Evolutionary conservation across 2,888 invertebrate species (phyloP).

Genomic region (Zeuzera pyrina): DNA sequence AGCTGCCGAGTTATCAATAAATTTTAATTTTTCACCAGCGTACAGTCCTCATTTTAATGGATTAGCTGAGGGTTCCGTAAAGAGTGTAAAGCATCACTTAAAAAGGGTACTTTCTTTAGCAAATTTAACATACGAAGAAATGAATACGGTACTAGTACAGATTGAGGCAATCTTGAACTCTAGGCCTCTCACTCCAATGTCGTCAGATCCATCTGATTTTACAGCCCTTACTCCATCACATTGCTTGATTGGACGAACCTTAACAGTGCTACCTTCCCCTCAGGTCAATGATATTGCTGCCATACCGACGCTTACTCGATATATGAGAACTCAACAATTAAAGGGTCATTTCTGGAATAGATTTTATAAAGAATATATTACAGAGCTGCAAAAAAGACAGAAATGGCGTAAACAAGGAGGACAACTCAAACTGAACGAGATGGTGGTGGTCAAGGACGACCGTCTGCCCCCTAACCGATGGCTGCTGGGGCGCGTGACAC

Average conservation of each 20-base stretch:
- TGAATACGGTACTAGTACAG: conserved; percentile 14
- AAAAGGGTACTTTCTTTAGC: conserved; percentile 7
- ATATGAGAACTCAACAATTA: not conserved
- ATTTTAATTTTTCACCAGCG: conserved; percentile 14
- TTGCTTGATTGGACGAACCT: conserved; percentile 11
- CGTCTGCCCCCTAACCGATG: conserved; percentile 8
- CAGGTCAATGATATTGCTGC: conserved; percentile 1
- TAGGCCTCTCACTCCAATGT: conserved; percentile 4
- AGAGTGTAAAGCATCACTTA: conserved; percentile 16
- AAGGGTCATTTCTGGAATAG: conserved; percentile 5
- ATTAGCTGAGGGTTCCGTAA: conserved; percentile 15
- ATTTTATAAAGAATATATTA: conserved; percentile 14
- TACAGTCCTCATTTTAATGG: conserved; percentile 16
- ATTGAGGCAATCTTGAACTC: conserved; percentile 5
- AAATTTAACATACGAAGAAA: conserved; percentile 15
- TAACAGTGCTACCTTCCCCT: conserved; percentile 1
- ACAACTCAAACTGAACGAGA: conserved; percentile 4
- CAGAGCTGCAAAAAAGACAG: conserved; percentile 15
- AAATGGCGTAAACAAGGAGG: conserved; percentile 15
- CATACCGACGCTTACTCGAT: not conserved
- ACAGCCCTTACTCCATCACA: conserved; percentile 8
- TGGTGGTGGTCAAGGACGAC: conserved; percentile 18
- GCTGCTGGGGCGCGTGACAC: conserved; percentile 15
- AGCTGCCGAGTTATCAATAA: not conserved
- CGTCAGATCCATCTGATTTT: conserved; percentile 6